A percentile compares a stretch with the other conserved stretches of the same genome.
These are phyloP conservation scores for Pachliopta kotzebuea DNA, from an alignment of 2,888 invertebrate genomes.

Conservation along the genomic window DNA sequence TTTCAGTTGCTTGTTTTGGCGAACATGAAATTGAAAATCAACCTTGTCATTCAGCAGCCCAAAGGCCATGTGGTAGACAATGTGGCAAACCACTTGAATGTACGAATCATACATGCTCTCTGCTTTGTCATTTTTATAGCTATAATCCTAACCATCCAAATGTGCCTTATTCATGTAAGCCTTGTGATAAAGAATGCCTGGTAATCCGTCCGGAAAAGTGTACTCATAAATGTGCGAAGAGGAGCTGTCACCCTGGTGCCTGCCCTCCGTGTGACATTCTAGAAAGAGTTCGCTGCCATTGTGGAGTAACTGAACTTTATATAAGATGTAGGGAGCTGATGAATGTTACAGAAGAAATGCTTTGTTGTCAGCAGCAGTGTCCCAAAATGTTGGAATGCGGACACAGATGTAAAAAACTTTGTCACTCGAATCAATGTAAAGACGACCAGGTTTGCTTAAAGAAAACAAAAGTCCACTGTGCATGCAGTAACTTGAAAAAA, in stretches of 20 bases:
- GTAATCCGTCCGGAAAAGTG: constrained; percentile 86
- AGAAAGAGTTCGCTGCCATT: constrained; percentile 89
- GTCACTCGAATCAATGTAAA: constrained; percentile 87
- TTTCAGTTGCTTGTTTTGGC: constrained; percentile 86
- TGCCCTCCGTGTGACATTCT: constrained; percentile 88
- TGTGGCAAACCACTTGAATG: constrained; percentile 88
- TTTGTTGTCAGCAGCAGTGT: constrained; percentile 91
- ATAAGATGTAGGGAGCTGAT: constrained; percentile 86
- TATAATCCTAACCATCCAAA: constrained; percentile 61
- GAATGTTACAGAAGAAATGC: constrained; percentile 65
- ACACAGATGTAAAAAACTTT: constrained; percentile 88
- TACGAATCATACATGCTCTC: constrained; percentile 87
- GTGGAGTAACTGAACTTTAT: constrained; percentile 87
- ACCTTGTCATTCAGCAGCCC: constrained; percentile 85
- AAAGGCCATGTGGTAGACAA: constrained; percentile 88
- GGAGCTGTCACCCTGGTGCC: constrained; percentile 85
- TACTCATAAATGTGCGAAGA: constrained; percentile 85
- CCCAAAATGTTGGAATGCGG: constrained; percentile 93
- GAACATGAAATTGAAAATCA: constrained; percentile 85
- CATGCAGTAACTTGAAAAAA: constrained; percentile 88
- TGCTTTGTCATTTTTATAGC: constrained; percentile 84
- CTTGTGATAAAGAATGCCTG: constrained; percentile 78
- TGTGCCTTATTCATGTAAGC: constrained; percentile 66
- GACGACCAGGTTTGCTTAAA: constrained; percentile 86
- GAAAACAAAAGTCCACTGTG: constrained; percentile 89